Evolutionary conservation across 2,888 invertebrate species (phyloP).

Genomic region (Myopa tessellatipennis): DNA sequence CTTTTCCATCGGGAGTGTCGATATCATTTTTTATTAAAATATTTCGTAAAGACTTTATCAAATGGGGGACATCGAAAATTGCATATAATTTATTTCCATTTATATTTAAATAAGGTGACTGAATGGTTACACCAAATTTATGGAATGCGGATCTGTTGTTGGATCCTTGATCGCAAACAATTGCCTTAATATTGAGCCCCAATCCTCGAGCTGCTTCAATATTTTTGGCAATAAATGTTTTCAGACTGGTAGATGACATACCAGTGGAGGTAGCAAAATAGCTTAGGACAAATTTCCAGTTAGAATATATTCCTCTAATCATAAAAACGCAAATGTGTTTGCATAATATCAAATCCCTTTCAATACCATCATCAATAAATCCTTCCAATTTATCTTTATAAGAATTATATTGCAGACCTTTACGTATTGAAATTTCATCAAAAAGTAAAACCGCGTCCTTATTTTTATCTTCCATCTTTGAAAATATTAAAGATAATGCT

Average conservation of each 20-base stretch:
- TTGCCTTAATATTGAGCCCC: slow-evolving; percentile 17
- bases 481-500: slow-evolving; percentile 16
- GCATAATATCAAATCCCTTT: slow-evolving; percentile 21
- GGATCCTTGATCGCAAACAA: slow-evolving; percentile 32
- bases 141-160: slow-evolving; percentile 13
- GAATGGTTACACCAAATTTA: slow-evolving; percentile 14
- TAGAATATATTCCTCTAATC: slow-evolving; percentile 19
- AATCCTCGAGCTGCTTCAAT: slow-evolving; percentile 12
- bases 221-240: slow-evolving; percentile 5
- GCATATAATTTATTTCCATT: slow-evolving; percentile 19
- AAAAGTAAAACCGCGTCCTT: slow-evolving; percentile 36
- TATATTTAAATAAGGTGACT: slow-evolving; percentile 3
- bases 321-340: slow-evolving; percentile 28
- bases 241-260: not conserved
- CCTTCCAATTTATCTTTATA: slow-evolving; percentile 34
- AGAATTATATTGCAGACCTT: slow-evolving; percentile 34
- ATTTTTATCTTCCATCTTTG: slow-evolving; percentile 23
- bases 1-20: slow-evolving; percentile 29
- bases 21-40: slow-evolving; percentile 28
- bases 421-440: slow-evolving; percentile 37
- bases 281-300: slow-evolving; percentile 33
- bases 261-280: slow-evolving; percentile 11
- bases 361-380: slow-evolving; percentile 30
- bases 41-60: slow-evolving; percentile 36
- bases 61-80: slow-evolving; percentile 34